These are phyloP conservation scores for Ectobius pallidus DNA, from an alignment of 2,888 invertebrate genomes.

Conservation along the genomic window DNA sequence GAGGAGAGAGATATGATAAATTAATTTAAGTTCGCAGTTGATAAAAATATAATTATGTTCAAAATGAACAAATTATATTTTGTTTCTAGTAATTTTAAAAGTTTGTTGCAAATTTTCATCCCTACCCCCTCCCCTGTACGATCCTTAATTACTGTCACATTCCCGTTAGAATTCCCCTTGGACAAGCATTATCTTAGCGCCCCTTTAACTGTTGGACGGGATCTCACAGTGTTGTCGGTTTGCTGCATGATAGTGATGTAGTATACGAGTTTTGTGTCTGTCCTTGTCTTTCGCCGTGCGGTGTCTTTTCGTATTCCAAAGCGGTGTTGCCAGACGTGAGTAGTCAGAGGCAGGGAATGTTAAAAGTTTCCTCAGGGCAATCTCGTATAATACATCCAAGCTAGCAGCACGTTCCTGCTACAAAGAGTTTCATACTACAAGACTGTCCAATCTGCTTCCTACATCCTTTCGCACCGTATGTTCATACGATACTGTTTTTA, in stretches of 20 bases:
- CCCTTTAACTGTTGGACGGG: slow-evolving; percentile 22
- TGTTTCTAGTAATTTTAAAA: too few relatives aligned
- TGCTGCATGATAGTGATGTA: not conserved
- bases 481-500: too few relatives aligned
- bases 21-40: too few relatives aligned
- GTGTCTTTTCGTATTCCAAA: not conserved
- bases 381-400: not conserved
- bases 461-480: not conserved
- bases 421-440: not conserved
- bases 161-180: slow-evolving; percentile 19
- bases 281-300: not conserved
- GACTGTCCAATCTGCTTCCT: not conserved
- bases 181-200: slow-evolving; percentile 8
- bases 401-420: not conserved
- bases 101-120: too few relatives aligned
- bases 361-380: not conserved
- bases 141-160: slow-evolving; percentile 15
- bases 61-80: too few relatives aligned
- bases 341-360: too few relatives aligned
- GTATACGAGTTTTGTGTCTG: not conserved
- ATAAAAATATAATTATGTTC: too few relatives aligned
- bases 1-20: too few relatives aligned
- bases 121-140: not conserved
- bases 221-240: slow-evolving; percentile 21
- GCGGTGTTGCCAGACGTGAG: slow-evolving; percentile 24